These are phyloP conservation scores for Camarhynchus parvulus DNA, from an alignment of 2,113 vertebrate species.

Conservation along the genomic window DNA sequence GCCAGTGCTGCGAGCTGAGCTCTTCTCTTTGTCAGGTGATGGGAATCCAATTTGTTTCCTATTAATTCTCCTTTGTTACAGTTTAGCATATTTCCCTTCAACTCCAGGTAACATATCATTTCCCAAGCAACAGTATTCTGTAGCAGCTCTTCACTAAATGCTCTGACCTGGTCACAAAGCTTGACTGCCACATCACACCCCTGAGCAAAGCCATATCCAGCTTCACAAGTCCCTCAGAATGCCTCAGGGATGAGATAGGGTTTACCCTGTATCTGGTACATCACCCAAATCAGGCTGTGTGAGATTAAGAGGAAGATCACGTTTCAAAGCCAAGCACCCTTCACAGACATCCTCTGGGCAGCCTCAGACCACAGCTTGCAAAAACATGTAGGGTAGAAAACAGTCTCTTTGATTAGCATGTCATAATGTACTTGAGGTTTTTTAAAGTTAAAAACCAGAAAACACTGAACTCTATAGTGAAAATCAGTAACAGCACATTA, in stretches of 20 bases:
- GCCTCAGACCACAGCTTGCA: background rate
- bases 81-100: background rate
- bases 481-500: background rate
- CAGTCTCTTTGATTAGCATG: background rate
- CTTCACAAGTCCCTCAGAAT: background rate
- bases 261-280: background rate
- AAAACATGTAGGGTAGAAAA: background rate
- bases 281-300: background rate
- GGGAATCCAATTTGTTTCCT: background rate
- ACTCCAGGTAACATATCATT: background rate
- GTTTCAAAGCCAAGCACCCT: conserved; percentile 13
- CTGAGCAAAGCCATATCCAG: background rate
- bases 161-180: background rate
- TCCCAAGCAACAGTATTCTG: background rate
- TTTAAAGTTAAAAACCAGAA: background rate
- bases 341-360: background rate
- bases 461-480: background rate
- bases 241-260: background rate
- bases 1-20: background rate
- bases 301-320: background rate
- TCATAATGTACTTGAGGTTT: background rate
- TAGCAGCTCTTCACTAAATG: background rate
- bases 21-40: background rate
- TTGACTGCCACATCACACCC: background rate
- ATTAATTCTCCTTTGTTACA: background rate